Conservation (phyloP, 1,140 invertebrate species). For the Halotydeus destructor region DNA sequence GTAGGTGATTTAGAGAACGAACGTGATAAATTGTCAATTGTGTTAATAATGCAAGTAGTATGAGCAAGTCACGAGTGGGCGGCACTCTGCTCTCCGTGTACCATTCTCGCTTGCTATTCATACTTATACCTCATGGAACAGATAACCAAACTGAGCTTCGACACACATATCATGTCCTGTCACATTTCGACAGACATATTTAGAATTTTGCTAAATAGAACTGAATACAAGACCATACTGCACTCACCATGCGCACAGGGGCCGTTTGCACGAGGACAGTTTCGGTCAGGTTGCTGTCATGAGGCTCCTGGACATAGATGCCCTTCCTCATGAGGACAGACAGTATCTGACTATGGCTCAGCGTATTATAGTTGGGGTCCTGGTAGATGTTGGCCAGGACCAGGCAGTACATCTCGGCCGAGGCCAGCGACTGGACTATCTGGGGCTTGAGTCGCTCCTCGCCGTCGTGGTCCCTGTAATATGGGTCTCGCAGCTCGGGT, state of each 20-base stretch:
- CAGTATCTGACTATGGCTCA: constrained; percentile 64
- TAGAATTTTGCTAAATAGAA: no score
- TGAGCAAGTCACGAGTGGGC: no score
- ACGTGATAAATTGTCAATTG: no score
- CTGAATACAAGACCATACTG: no score
- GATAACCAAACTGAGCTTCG: no score
- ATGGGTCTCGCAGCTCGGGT: constrained; percentile 75
- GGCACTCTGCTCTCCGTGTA: no score
- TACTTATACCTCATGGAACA: no score
- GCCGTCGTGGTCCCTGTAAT: constrained; percentile 85
- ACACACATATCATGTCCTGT: no score
- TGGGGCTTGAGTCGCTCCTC: constrained; percentile 80
- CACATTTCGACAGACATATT: no score
- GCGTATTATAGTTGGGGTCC: constrained; percentile 81
- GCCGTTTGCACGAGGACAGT: constrained; percentile 86
- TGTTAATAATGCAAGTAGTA: no score
- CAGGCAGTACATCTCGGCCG: constrained; percentile 85
- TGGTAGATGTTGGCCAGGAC: constrained; percentile 88
- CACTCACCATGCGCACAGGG: constrained; percentile 80
- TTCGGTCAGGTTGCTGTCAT: constrained; percentile 72
- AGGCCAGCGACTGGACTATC: constrained; percentile 70
- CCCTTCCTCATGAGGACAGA: constrained; percentile 78
- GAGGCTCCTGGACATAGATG: constrained; percentile 58
- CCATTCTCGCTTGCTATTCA: no score
- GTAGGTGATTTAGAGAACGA: no score